These are phyloP conservation scores for Napeogenes inachia DNA, from an alignment of 2,888 invertebrate species.

Conservation along the genomic window DNA sequence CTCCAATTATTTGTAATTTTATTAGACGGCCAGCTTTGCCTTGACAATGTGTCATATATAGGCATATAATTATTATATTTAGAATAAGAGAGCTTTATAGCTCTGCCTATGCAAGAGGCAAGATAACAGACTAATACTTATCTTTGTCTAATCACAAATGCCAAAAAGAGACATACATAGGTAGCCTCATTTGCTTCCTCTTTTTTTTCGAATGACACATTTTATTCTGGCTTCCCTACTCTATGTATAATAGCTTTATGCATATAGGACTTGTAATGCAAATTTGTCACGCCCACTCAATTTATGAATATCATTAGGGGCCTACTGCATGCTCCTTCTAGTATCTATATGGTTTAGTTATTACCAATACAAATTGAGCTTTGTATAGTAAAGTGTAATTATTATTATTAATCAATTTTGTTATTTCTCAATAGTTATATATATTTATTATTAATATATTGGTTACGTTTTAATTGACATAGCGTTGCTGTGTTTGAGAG, in stretches of 20 bases:
- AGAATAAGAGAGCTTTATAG: too few species aligned
- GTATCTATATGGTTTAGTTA: slow-evolving; percentile 19
- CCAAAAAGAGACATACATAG: too few species aligned
- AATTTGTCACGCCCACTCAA: slow-evolving; percentile 54
- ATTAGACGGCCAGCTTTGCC: slow-evolving; percentile 34
- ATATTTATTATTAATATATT: neutral
- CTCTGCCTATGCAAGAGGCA: too few species aligned
- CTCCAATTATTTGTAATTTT: neutral
- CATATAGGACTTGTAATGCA: slow-evolving; percentile 56
- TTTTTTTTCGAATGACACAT: too few species aligned
- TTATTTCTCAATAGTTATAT: neutral
- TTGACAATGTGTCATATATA: slow-evolving; percentile 61
- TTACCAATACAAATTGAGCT: slow-evolving; percentile 13
- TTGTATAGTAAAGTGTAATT: neutral
- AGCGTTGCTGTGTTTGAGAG: too few species aligned
- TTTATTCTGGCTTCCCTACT: too few species aligned
- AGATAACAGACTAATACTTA: slow-evolving; percentile 20
- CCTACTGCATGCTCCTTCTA: slow-evolving; percentile 34
- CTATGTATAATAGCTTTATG: slow-evolving; percentile 5
- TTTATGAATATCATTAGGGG: slow-evolving; percentile 34
- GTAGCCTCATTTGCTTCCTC: too few species aligned
- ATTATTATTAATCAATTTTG: neutral
- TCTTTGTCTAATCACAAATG: too few species aligned
- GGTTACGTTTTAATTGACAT: neutral
- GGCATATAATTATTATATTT: too few species aligned